phyloP scores from a whole-genome alignment of 2,797 vertebrate species.

The Rachycentron canadum region DNA sequence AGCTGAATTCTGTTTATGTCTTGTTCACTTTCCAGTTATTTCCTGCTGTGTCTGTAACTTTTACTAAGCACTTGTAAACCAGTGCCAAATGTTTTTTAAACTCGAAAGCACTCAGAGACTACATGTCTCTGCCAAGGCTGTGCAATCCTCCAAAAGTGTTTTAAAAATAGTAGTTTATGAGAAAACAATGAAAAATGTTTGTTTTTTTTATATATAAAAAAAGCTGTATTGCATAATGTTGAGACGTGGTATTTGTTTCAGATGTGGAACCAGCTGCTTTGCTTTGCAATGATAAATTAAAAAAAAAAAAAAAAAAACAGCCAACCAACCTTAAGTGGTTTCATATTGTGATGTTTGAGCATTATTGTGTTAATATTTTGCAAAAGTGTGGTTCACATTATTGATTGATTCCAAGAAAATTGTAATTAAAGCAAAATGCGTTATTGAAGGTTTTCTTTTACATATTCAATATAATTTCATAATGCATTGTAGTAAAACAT shows the following conservation, averaged over 20 bases:
- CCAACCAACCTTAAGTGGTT: not conserved
- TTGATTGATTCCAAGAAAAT: not conserved
- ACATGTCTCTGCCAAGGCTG: slow-evolving; percentile 5
- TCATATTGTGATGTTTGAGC: not conserved
- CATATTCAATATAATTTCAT: not conserved
- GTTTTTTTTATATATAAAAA: not conserved
- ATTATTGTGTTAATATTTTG: not conserved
- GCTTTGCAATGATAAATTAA: not conserved
- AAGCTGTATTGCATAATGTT: not conserved
- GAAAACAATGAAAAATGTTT: slow-evolving; percentile 1
- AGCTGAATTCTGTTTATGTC: slow-evolving; percentile 32
- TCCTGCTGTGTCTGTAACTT: slow-evolving; percentile 52
- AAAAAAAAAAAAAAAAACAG: not conserved
- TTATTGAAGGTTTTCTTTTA: not conserved
- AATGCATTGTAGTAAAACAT: not conserved
- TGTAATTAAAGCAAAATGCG: not conserved
- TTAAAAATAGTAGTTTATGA: slow-evolving; percentile 2
- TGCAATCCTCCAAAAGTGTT: not conserved
- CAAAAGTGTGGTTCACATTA: not conserved
- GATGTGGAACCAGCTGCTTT: not conserved
- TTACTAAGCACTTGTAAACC: slow-evolving; percentile 26
- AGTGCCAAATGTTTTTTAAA: slow-evolving; percentile 22
- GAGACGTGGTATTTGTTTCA: not conserved
- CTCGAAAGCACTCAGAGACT: slow-evolving; percentile 9
- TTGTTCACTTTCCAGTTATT: slow-evolving; percentile 26